Percentiles rank a stretch among this genome's conserved stretches.
Evolutionary conservation across 2,797 vertebrate species (phyloP).

Genomic region (Catharus ustulatus): DNA sequence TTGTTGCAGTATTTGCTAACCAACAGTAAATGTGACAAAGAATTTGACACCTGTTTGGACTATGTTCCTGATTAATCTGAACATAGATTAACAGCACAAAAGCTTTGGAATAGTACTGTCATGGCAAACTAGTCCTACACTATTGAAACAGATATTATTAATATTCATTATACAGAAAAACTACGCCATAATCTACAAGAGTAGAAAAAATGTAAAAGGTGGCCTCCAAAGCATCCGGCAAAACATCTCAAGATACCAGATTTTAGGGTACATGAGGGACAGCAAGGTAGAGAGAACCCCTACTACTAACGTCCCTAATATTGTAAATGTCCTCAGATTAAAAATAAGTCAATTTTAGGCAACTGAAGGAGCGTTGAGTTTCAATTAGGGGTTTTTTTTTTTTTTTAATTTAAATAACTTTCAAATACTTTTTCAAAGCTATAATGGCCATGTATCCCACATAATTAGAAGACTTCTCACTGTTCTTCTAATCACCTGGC

Average conservation of each 20-base stretch:
- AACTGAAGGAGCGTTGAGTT: background rate
- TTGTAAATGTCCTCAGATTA: background rate
- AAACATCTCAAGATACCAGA: background rate
- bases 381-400: background rate
- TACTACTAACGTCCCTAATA: background rate
- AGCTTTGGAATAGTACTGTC: background rate
- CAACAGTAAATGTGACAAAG: background rate
- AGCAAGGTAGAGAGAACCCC: background rate
- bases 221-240: background rate
- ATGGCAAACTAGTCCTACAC: accelerated
- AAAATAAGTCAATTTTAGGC: background rate
- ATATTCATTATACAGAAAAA: background rate
- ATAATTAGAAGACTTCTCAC: background rate
- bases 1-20: background rate
- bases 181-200: background rate
- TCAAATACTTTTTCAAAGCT: background rate
- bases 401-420: background rate
- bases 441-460: background rate
- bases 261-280: background rate
- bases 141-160: background rate
- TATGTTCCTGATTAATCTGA: background rate
- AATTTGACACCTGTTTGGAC: background rate
- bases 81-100: background rate
- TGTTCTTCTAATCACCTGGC: background rate
- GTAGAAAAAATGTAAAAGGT: background rate